Percentiles rank a stretch among this genome's conserved stretches.
Conservation (phyloP, 1,140 invertebrate species). For the Phymorhynchus buccinoides region DNA sequence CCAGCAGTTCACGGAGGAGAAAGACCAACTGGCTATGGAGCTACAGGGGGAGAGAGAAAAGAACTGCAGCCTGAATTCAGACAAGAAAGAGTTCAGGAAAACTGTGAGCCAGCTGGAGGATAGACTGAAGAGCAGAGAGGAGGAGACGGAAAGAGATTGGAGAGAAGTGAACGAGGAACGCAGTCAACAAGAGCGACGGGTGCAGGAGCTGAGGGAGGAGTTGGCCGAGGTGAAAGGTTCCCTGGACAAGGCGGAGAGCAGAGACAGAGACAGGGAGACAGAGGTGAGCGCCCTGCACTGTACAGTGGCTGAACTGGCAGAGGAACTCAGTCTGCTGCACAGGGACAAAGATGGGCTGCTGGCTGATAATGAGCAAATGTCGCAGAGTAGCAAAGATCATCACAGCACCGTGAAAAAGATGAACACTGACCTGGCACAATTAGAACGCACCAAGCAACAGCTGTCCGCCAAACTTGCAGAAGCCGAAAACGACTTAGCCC, state of each 20-base stretch:
- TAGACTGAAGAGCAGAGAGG: slow-evolving; percentile 8
- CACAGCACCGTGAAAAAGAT: not conserved
- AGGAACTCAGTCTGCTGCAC: not conserved
- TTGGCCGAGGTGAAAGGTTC: not conserved
- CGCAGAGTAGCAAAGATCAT: not conserved
- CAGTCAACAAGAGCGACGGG: not conserved
- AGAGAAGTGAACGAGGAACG: slow-evolving; percentile 18
- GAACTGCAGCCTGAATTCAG: not conserved
- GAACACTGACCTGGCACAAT: not conserved
- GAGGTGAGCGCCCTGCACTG: not conserved
- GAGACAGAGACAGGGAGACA: not conserved
- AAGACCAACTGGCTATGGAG: slow-evolving; percentile 21
- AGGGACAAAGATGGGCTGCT: not conserved
- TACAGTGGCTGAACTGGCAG: not conserved
- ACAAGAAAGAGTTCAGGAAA: slow-evolving; percentile 11
- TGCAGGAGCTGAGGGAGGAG: slow-evolving; percentile 6
- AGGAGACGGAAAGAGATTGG: slow-evolving; percentile 17
- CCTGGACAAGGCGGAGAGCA: not conserved
- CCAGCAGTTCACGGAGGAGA: slow-evolving; percentile 26
- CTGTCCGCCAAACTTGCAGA: not conserved
- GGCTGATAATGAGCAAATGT: not conserved
- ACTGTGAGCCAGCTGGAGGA: not conserved
- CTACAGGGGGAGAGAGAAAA: slow-evolving; percentile 2
- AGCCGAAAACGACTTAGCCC: not conserved
- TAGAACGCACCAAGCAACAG: not conserved